Evolutionary conservation across 2,888 invertebrate genomes (phyloP).

Genomic region (Drosophila subsilvestris): DNA sequence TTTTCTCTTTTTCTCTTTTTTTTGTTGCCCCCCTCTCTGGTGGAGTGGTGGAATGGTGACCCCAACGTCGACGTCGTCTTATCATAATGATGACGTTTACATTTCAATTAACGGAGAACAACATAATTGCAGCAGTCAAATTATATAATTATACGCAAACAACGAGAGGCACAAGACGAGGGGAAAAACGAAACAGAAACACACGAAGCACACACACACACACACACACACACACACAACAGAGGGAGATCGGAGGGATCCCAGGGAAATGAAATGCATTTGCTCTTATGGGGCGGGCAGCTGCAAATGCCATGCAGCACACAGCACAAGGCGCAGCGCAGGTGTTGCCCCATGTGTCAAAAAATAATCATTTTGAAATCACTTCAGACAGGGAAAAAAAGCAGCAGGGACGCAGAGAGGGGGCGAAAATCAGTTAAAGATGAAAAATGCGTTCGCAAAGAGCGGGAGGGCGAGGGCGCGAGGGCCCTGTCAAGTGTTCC

Average conservation of each 20-base stretch:
- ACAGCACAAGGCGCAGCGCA: conserved; percentile 44
- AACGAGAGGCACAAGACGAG: conserved; percentile 26
- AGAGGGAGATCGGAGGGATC: conserved; percentile 32
- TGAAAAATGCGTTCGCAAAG: conserved; percentile 68
- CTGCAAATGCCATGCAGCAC: conserved; percentile 55
- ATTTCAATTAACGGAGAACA: conserved; percentile 79
- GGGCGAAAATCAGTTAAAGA: conserved; percentile 42
- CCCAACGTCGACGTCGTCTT: conserved; percentile 57
- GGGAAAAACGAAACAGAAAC: conserved; percentile 28
- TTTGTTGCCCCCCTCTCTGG: not conserved
- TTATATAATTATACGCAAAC: conserved; percentile 77
- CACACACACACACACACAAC: conserved; percentile 38
- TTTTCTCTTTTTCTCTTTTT: not conserved
- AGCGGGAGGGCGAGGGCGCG: no score
- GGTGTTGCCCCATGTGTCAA: conserved; percentile 78
- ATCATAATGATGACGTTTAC: conserved; percentile 80
- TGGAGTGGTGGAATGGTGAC: conserved; percentile 26
- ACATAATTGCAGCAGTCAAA: conserved; percentile 80
- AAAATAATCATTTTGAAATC: conserved; percentile 78
- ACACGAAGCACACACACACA: conserved; percentile 7
- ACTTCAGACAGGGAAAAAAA: conserved; percentile 56
- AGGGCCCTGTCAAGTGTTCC: conserved; percentile 40
- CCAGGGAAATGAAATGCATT: not conserved
- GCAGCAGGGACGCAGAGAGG: not conserved
- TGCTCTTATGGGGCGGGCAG: conserved; percentile 56